phyloP scores from a whole-genome alignment of 2,113 vertebrate genomes.

The Spea bombifrons region DNA sequence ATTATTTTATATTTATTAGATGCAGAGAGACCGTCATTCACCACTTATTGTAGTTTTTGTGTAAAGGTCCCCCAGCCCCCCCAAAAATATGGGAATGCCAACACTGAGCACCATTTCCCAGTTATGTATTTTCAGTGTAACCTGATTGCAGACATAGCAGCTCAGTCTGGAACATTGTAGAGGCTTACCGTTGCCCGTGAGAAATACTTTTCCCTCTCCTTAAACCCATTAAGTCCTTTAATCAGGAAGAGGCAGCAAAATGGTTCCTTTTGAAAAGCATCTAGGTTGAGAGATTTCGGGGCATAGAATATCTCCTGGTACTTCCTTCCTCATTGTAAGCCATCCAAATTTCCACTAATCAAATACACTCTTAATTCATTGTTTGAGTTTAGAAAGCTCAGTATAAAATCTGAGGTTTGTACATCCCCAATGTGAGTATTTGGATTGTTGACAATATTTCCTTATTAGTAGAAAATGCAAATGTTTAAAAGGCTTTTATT shows the following conservation, averaged over 20 bases:
- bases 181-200: not conserved
- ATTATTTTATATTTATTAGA: too few species aligned
- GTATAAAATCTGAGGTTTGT: not conserved
- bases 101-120: too few species aligned
- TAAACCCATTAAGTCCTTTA: conserved; percentile 6
- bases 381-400: conserved; percentile 6
- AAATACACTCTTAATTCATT: conserved; percentile 12
- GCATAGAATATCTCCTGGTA: conserved; percentile 10
- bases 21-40: too few species aligned
- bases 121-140: not conserved
- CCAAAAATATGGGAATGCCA: too few species aligned
- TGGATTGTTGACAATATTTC: not conserved
- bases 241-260: conserved; percentile 10
- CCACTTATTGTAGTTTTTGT: too few species aligned
- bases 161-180: not conserved
- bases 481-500: not conserved
- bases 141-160: not conserved
- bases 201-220: not conserved
- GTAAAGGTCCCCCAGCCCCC: too few species aligned
- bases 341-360: conserved; percentile 21
- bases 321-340: conserved; percentile 17
- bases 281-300: not conserved
- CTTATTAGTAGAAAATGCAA: conserved; percentile 4
- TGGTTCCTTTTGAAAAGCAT: not conserved
- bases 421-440: not conserved